Conservation (phyloP, 2,888 invertebrate species). For the Drosophila phalerata region DNA sequence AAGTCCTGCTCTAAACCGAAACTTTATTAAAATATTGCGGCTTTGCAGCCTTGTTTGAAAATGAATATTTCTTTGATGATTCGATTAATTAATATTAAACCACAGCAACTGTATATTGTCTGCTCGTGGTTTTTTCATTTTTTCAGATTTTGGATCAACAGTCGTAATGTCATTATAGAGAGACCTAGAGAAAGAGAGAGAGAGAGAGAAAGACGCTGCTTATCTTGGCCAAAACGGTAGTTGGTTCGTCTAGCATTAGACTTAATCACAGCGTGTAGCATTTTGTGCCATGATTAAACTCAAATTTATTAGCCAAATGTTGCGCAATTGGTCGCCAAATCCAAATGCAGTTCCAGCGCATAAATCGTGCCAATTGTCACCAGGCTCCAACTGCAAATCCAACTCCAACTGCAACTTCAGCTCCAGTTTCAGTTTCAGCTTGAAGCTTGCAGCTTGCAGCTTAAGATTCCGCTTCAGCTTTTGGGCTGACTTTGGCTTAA, state of each 20-base stretch:
- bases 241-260: conserved; percentile 25
- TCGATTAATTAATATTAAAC: background rate
- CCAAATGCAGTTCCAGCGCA: conserved; percentile 34
- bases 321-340: conserved; percentile 59
- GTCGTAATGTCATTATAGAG: no score
- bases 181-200: no score
- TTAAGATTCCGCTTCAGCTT: conserved; percentile 6
- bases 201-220: conserved; percentile 4
- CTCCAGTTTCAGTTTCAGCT: conserved; percentile 4
- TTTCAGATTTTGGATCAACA: conserved; percentile 29
- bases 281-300: conserved; percentile 72
- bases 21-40: no score
- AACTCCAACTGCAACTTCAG: conserved; percentile 5
- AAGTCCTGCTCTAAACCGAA: no score
- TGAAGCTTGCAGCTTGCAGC: conserved; percentile 9
- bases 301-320: conserved; percentile 74
- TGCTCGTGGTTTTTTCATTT: conserved; percentile 31
- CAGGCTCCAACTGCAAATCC: conserved; percentile 37
- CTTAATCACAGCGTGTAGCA: conserved; percentile 73
- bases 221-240: conserved; percentile 57
- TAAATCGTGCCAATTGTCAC: conserved; percentile 77
- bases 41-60: no score
- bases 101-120: conserved; percentile 22
- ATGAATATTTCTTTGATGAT: background rate
- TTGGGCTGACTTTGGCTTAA: conserved; percentile 53